Evolutionary conservation across 23 tunicate species (phyloP).

Genomic region (Trididemnum miniatum): DNA sequence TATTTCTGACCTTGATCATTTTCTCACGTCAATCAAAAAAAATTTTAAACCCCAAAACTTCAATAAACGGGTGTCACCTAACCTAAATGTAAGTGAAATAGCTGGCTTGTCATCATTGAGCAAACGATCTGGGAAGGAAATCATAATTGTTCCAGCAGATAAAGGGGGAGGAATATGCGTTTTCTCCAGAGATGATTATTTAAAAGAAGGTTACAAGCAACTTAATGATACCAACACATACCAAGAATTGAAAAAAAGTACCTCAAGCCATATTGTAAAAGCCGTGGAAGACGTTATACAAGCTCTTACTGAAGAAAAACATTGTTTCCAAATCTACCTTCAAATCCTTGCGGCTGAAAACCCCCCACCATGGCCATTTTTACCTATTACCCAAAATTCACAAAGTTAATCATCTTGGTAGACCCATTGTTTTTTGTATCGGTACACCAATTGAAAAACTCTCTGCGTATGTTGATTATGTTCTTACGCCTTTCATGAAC

Average conservation of each 20-base stretch:
- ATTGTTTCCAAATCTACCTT: no score
- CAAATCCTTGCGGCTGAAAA: no score
- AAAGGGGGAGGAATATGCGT: constrained; percentile 17
- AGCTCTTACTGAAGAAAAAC: no score
- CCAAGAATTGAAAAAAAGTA: no score
- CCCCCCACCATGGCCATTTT: neutral
- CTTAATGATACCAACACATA: no score
- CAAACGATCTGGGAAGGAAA: no score
- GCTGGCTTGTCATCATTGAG: no score
- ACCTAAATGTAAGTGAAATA: neutral
- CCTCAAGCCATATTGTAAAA: no score
- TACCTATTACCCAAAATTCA: constrained; percentile 10
- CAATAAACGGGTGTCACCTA: neutral
- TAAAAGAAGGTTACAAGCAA: constrained; percentile 1
- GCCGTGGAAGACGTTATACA: no score
- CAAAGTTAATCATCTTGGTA: neutral
- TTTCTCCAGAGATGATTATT: neutral
- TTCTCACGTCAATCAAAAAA: neutral
- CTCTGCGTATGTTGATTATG: neutral
- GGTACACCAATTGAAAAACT: neutral
- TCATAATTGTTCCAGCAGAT: constrained; percentile 12
- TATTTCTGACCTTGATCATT: neutral
- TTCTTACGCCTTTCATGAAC: no score
- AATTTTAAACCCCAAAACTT: neutral
- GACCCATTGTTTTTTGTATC: no score